Conservation (phyloP, 2,888 invertebrate species). For the Tethea ocularis region DNA sequence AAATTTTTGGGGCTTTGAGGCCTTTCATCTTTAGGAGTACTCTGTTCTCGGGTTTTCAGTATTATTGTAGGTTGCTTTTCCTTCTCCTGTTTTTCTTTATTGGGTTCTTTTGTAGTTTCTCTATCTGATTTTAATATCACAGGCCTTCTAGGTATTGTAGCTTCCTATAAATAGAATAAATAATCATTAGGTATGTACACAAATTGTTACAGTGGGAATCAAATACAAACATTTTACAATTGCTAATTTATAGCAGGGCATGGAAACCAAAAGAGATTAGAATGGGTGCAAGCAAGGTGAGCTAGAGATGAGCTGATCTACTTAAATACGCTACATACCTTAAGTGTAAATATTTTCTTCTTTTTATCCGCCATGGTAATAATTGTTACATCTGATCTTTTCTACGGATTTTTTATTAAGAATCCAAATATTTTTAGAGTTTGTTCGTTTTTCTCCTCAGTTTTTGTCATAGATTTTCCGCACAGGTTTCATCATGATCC, state of each 20-base stretch:
- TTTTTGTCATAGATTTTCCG: too few relatives aligned
- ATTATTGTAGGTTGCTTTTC: slow-evolving; percentile 87
- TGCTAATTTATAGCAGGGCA: too few relatives aligned
- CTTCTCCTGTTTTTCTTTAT: slow-evolving; percentile 70
- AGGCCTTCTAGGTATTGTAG: slow-evolving; percentile 62
- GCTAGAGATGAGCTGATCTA: background rate
- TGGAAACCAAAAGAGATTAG: too few relatives aligned
- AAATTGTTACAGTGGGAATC: too few relatives aligned
- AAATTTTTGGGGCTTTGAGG: slow-evolving; percentile 84
- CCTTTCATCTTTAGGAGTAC: slow-evolving; percentile 80
- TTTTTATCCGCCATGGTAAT: slow-evolving; percentile 71
- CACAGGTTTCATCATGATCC: too few relatives aligned
- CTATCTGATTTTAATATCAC: slow-evolving; percentile 79
- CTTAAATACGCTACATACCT: slow-evolving; percentile 44
- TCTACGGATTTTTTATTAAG: too few relatives aligned
- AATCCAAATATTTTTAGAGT: too few relatives aligned
- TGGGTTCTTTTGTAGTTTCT: slow-evolving; percentile 61
- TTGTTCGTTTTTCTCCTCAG: too few relatives aligned
- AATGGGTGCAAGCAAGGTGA: too few relatives aligned
- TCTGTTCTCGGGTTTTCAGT: slow-evolving; percentile 86
- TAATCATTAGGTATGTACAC: too few relatives aligned
- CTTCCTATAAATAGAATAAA: slow-evolving; percentile 51
- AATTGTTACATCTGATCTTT: too few relatives aligned
- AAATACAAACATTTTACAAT: too few relatives aligned
- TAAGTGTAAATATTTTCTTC: slow-evolving; percentile 73